These are phyloP conservation scores for Mionectes olivaceus DNA, from an alignment of 2,797 vertebrate species.

Conservation along the genomic window DNA sequence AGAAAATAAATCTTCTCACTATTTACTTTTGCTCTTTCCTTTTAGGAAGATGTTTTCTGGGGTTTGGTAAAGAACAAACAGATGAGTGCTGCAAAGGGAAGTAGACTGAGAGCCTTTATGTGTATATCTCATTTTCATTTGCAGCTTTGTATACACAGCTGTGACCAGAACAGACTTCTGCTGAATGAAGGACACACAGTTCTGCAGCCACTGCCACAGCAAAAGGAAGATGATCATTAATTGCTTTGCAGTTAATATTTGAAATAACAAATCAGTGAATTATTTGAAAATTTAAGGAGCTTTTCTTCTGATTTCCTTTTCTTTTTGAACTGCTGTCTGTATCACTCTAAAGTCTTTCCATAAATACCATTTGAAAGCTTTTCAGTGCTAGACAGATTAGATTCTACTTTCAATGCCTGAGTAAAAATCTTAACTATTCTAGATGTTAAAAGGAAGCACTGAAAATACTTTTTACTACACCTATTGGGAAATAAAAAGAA, in stretches of 20 bases:
- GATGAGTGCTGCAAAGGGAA: slow-evolving; percentile 64
- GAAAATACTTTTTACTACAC: not conserved
- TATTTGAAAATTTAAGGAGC: slow-evolving; percentile 10
- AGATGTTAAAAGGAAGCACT: not conserved
- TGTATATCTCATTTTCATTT: slow-evolving; percentile 53
- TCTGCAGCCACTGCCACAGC: not conserved
- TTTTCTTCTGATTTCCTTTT: slow-evolving; percentile 1
- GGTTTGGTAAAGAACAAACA: slow-evolving; percentile 74
- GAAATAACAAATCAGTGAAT: slow-evolving; percentile 4
- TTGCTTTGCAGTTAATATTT: not conserved
- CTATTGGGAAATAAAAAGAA: not conserved
- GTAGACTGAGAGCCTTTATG: slow-evolving; percentile 53
- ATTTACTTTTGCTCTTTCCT: slow-evolving; percentile 71
- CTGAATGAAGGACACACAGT: not conserved
- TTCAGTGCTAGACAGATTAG: not conserved
- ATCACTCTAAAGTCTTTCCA: not conserved
- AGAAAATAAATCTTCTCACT: slow-evolving; percentile 64
- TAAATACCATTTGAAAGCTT: not conserved
- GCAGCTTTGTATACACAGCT: slow-evolving; percentile 74
- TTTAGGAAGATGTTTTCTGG: slow-evolving; percentile 68
- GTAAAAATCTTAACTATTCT: not conserved
- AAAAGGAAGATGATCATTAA: not conserved
- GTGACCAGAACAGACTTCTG: slow-evolving; percentile 42
- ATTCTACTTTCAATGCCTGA: not conserved
- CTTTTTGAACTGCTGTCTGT: not conserved